Evolutionary conservation across 2,888 invertebrate species (phyloP).

Genomic region (Pterostichus niger): DNA sequence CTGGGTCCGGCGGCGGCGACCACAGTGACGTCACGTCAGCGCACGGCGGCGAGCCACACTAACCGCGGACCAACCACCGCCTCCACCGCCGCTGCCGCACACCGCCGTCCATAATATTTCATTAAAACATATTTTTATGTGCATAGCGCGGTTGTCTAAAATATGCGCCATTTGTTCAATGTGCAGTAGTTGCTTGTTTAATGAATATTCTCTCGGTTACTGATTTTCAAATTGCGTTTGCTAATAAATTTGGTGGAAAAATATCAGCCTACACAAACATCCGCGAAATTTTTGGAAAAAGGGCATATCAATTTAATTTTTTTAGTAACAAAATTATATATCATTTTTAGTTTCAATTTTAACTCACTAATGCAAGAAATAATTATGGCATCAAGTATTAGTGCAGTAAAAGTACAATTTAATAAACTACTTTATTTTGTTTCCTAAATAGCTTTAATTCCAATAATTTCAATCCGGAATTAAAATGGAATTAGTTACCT

Average conservation of each 20-base stretch:
- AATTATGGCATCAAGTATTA: no score
- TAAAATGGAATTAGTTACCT: no score
- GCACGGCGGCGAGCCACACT: slow-evolving; percentile 20
- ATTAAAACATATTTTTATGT: slow-evolving; percentile 65
- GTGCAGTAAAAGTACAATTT: no score
- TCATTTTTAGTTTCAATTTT: no score
- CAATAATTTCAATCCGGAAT: no score
- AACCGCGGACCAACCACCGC: slow-evolving; percentile 51
- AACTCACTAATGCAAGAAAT: no score
- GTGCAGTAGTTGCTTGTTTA: slow-evolving; percentile 56
- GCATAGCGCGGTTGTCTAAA: slow-evolving; percentile 57
- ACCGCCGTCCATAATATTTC: slow-evolving; percentile 58
- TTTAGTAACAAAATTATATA: no score
- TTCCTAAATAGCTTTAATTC: neutral
- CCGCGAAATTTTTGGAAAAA: neutral
- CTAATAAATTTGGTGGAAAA: slow-evolving; percentile 50
- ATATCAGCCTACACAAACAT: neutral
- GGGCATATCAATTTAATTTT: no score
- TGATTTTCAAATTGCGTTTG: slow-evolving; percentile 54
- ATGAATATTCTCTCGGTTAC: slow-evolving; percentile 60
- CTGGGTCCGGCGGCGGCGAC: slow-evolving; percentile 30
- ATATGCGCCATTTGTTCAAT: slow-evolving; percentile 63
- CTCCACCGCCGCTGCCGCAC: slow-evolving; percentile 13
- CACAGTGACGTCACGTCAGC: slow-evolving; percentile 57
- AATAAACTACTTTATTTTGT: neutral